A percentile compares a stretch with the other conserved stretches of the same genome.
Evolutionary conservation across 1,140 invertebrate genomes (phyloP).

Genomic region (Panulirus ornatus): DNA sequence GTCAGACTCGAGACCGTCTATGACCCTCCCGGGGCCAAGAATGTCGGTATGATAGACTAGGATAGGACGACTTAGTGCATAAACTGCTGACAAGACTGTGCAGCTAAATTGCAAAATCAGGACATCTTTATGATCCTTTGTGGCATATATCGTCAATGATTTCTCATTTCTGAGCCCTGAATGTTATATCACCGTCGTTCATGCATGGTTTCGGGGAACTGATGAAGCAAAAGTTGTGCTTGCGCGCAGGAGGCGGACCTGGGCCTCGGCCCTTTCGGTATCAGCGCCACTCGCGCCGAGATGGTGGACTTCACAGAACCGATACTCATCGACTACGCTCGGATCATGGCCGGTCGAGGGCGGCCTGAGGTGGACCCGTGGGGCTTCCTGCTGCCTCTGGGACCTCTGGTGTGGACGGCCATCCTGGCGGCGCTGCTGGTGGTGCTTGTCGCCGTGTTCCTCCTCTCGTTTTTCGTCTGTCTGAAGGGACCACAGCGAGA

Average conservation of each 20-base stretch:
- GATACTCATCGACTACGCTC: background rate
- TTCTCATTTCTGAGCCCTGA: too few relatives aligned
- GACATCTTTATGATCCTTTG: too few relatives aligned
- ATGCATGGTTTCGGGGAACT: too few relatives aligned
- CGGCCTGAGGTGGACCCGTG: constrained; percentile 27
- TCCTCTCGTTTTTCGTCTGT: background rate
- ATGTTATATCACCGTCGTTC: too few relatives aligned
- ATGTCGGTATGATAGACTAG: too few relatives aligned
- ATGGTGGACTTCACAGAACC: constrained; percentile 35
- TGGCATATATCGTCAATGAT: too few relatives aligned
- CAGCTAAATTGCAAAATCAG: too few relatives aligned
- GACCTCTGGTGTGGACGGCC: constrained; percentile 23
- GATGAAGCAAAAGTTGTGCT: too few relatives aligned
- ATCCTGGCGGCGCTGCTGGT: constrained; percentile 2
- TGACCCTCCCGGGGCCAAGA: too few relatives aligned
- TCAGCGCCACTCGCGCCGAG: background rate
- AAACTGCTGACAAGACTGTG: too few relatives aligned
- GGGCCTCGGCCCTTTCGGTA: background rate
- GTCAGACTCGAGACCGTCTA: too few relatives aligned
- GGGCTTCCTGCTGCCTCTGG: constrained; percentile 35
- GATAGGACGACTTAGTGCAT: too few relatives aligned
- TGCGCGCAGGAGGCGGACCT: constrained; percentile 18
- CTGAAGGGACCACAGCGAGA: background rate
- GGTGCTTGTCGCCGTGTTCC: background rate
- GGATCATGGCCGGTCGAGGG: constrained; percentile 10